Percentiles rank a stretch among this genome's conserved stretches.
phyloP scores from a whole-genome alignment of 1,140 invertebrate species.

The Megalonaias nervosa region DNA sequence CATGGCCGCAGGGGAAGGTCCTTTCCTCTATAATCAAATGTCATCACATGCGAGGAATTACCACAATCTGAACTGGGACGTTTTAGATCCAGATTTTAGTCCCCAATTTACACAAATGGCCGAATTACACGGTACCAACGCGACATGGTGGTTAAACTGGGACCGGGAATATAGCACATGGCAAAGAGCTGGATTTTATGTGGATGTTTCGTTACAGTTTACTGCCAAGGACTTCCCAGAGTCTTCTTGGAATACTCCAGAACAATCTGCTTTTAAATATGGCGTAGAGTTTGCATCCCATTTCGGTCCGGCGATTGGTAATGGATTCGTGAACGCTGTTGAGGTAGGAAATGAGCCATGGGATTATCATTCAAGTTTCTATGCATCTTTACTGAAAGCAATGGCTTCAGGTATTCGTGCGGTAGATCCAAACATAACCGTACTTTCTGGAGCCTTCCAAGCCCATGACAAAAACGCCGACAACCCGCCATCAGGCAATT shows the following conservation, averaged over 20 bases:
- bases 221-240: conserved; percentile 37
- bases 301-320: conserved; percentile 48
- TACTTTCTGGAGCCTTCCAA: conserved; percentile 54
- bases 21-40: conserved; percentile 43
- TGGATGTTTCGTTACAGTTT: conserved; percentile 53
- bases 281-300: conserved; percentile 46
- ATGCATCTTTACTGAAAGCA: conserved; percentile 42
- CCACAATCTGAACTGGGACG: conserved; percentile 55
- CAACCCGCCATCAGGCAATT: conserved; percentile 34
- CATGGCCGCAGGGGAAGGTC: conserved; percentile 33
- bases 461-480: conserved; percentile 42
- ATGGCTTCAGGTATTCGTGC: conserved; percentile 45
- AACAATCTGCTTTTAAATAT: conserved; percentile 39
- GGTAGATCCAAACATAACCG: conserved; percentile 38
- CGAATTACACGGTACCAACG: conserved; percentile 42
- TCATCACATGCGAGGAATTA: conserved; percentile 54
- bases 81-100: conserved; percentile 41
- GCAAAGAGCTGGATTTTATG: conserved; percentile 35
- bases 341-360: conserved; percentile 59
- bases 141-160: conserved; percentile 54
- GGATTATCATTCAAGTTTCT: conserved; percentile 52
- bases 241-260: conserved; percentile 39
- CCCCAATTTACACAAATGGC: conserved; percentile 48
- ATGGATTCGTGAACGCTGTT: conserved; percentile 43
- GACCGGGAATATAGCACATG: conserved; percentile 50